A percentile compares a stretch with the other conserved stretches of the same genome.
Conservation (phyloP, 2,797 vertebrate genomes). For the Notamacropus eugenii region DNA sequence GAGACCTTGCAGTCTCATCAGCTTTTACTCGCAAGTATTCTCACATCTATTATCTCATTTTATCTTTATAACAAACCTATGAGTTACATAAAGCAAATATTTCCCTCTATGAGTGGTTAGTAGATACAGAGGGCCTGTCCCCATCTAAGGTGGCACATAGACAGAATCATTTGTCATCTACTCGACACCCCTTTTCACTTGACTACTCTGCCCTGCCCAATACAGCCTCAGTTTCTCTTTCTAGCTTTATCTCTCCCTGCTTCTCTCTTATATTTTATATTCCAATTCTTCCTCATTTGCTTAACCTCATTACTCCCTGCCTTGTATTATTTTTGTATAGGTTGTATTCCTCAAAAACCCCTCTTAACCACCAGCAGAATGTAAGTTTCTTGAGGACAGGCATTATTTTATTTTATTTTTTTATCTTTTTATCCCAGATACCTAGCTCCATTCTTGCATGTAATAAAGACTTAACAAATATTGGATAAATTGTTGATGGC, state of each 20-base stretch:
- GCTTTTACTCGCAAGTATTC: background rate
- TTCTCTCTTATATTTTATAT: background rate
- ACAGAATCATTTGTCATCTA: background rate
- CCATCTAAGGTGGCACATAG: background rate
- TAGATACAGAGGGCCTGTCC: background rate
- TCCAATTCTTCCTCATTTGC: background rate
- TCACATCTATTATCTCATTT: background rate
- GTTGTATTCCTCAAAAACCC: background rate
- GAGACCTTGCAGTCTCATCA: background rate
- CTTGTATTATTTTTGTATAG: background rate
- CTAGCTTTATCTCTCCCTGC: background rate
- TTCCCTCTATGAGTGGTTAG: background rate
- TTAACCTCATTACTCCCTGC: background rate
- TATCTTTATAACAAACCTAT: background rate
- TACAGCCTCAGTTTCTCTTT: background rate
- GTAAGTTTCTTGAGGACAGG: background rate
- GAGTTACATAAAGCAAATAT: background rate
- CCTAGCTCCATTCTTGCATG: background rate
- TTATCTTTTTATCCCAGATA: background rate
- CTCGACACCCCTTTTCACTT: background rate
- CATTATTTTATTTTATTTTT: background rate
- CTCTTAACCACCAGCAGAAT: background rate
- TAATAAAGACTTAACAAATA: background rate
- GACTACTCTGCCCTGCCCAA: background rate
- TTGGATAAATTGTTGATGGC: background rate